These are phyloP conservation scores for Beroe forskalii DNA, from an alignment of 37 sponge, comb jelly and placozoan genomes.

Conservation along the genomic window DNA sequence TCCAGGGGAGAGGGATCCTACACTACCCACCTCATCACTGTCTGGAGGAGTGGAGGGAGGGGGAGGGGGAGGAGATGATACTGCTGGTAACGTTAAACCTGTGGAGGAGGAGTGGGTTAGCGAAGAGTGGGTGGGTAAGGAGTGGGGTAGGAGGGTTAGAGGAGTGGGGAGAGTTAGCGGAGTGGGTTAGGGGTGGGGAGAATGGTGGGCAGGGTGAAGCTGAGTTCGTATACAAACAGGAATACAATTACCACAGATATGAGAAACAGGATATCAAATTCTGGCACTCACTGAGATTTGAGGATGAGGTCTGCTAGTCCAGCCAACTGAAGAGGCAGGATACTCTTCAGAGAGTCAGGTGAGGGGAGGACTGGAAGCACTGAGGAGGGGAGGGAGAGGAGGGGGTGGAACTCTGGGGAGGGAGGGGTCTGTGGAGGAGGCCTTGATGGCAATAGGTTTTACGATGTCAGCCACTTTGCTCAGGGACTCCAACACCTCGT, in stretches of 20 bases:
- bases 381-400: background rate
- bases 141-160: too few species aligned
- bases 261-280: too few species aligned
- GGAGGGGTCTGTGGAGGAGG: background rate
- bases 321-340: conserved; percentile 32
- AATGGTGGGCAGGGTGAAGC: too few species aligned
- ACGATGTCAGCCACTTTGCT: conserved; percentile 47
- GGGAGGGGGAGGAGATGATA: background rate
- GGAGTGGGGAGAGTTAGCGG: too few species aligned
- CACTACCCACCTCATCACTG: conserved; percentile 53
- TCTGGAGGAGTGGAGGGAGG: background rate
- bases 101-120: too few species aligned
- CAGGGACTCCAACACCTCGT: background rate
- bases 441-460: conserved; percentile 42
- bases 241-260: too few species aligned
- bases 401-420: background rate
- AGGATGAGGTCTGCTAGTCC: conserved; percentile 62
- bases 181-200: too few species aligned
- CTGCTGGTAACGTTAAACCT: background rate
- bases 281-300: background rate
- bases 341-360: background rate
- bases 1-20: conserved; percentile 53
- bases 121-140: too few species aligned
- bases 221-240: too few species aligned
- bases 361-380: background rate